These are phyloP conservation scores for Serripes groenlandicus DNA, from an alignment of 2,888 invertebrate species.

Conservation along the genomic window DNA sequence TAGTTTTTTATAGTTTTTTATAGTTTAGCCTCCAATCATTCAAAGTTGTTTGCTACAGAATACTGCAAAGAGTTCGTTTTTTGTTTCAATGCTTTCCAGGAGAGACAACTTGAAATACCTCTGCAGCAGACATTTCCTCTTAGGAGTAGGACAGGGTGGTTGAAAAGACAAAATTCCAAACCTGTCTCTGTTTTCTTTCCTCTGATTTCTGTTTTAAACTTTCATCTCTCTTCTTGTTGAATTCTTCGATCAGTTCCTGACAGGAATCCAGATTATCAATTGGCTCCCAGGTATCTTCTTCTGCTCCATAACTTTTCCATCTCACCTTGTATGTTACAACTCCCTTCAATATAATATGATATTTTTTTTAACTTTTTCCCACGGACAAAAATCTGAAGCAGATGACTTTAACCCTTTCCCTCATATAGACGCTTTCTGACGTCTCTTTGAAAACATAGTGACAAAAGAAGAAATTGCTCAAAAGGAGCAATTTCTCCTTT, in stretches of 20 bases:
- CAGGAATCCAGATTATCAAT: conserved; percentile 84
- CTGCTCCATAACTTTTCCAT: conserved; percentile 85
- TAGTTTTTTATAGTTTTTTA: too few relatives aligned
- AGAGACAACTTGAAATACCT: too few relatives aligned
- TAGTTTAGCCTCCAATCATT: too few relatives aligned
- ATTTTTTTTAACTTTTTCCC: too few relatives aligned
- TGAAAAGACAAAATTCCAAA: too few relatives aligned
- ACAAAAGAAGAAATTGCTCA: background rate
- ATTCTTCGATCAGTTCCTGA: conserved; percentile 84
- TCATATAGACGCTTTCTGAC: background rate
- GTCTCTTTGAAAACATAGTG: background rate
- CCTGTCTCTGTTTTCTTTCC: conserved; percentile 74
- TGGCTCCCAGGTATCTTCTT: conserved; percentile 86
- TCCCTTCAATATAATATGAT: conserved; percentile 78
- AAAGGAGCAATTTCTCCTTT: background rate
- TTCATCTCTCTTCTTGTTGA: conserved; percentile 70
- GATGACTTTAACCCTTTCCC: background rate
- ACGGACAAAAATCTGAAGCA: background rate
- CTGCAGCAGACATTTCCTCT: too few relatives aligned
- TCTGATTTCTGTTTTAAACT: conserved; percentile 70
- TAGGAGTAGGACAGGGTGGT: too few relatives aligned
- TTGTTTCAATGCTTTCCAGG: too few relatives aligned
- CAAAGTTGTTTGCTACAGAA: too few relatives aligned
- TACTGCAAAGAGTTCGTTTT: too few relatives aligned
- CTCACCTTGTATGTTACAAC: conserved; percentile 83